Percentiles rank a stretch among this genome's conserved stretches.
Evolutionary conservation across 1,140 invertebrate species (phyloP).

Genomic region (Habropoda laboriosa): DNA sequence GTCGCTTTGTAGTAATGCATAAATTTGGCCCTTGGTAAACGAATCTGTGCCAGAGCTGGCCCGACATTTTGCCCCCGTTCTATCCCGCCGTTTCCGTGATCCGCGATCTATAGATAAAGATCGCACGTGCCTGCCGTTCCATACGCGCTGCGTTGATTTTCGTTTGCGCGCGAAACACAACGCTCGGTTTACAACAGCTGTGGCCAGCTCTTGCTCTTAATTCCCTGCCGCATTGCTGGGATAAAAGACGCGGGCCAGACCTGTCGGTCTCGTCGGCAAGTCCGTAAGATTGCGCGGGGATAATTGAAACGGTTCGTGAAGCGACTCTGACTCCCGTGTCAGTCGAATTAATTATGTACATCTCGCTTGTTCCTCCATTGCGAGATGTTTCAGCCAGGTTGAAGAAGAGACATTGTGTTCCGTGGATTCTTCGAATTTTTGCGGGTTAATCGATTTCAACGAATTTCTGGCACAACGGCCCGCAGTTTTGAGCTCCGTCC

Average conservation of each 20-base stretch:
- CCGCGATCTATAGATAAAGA: slow-evolving; percentile 37
- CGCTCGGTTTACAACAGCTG: slow-evolving; percentile 22
- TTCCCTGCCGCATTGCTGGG: neutral
- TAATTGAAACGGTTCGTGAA: neutral
- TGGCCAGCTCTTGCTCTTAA: neutral
- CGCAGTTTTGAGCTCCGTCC: neutral
- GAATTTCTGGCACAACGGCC: neutral
- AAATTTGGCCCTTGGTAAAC: slow-evolving; percentile 57
- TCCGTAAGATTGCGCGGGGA: neutral
- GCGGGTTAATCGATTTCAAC: neutral
- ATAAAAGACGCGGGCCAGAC: neutral
- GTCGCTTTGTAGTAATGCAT: slow-evolving; percentile 45
- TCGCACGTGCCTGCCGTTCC: slow-evolving; percentile 25
- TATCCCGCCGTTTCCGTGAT: slow-evolving; percentile 33
- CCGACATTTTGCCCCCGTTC: slow-evolving; percentile 23
- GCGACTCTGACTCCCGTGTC: neutral
- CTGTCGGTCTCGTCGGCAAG: neutral
- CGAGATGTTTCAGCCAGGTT: neutral
- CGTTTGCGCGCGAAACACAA: slow-evolving; percentile 4
- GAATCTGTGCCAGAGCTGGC: slow-evolving; percentile 58
- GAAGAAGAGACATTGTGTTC: neutral
- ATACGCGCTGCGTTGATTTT: neutral
- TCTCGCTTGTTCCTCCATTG: neutral
- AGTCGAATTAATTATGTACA: slow-evolving; percentile 9
- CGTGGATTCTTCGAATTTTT: neutral